Percentiles rank a stretch among this genome's conserved stretches.
Conservation (phyloP, 2,888 invertebrate species). For the Scaptomyza tumidula region DNA sequence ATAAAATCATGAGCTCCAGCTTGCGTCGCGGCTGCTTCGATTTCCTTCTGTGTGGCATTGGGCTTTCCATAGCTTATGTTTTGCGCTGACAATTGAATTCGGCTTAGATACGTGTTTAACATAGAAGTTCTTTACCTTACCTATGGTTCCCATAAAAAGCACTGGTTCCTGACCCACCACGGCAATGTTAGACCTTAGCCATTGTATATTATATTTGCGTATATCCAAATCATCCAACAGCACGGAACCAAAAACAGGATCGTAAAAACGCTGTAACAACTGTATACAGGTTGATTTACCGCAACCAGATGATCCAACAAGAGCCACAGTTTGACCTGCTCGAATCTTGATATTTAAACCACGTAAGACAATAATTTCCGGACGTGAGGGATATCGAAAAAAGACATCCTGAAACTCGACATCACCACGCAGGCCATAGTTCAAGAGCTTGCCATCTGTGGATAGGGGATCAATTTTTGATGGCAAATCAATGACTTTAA, state of each 20-base stretch:
- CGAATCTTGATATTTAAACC: conserved; percentile 88
- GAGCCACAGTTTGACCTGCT: conserved; percentile 89
- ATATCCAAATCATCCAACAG: conserved; percentile 88
- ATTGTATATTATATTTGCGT: conserved; percentile 88
- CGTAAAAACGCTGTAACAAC: conserved; percentile 90
- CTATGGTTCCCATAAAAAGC: conserved; percentile 91
- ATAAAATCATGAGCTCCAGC: conserved; percentile 92
- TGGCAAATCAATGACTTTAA: conserved; percentile 89
- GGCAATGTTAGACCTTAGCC: conserved; percentile 91
- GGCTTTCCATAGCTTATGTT: conserved; percentile 91
- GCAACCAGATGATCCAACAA: conserved; percentile 91
- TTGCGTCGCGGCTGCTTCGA: conserved; percentile 89
- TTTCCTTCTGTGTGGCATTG: conserved; percentile 88
- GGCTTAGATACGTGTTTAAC: neutral
- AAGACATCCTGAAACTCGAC: conserved; percentile 89
- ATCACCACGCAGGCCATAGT: conserved; percentile 87
- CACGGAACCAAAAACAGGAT: conserved; percentile 87
- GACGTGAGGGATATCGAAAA: conserved; percentile 92
- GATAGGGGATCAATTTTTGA: conserved; percentile 91
- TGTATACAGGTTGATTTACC: conserved; percentile 93
- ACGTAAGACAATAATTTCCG: conserved; percentile 89
- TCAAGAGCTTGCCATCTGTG: conserved; percentile 87
- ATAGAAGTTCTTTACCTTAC: conserved; percentile 33
- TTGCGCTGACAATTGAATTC: conserved; percentile 81
- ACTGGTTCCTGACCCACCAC: conserved; percentile 96